phyloP scores from a whole-genome alignment of 2,797 vertebrate species.

The Poeciliopsis infans region DNA sequence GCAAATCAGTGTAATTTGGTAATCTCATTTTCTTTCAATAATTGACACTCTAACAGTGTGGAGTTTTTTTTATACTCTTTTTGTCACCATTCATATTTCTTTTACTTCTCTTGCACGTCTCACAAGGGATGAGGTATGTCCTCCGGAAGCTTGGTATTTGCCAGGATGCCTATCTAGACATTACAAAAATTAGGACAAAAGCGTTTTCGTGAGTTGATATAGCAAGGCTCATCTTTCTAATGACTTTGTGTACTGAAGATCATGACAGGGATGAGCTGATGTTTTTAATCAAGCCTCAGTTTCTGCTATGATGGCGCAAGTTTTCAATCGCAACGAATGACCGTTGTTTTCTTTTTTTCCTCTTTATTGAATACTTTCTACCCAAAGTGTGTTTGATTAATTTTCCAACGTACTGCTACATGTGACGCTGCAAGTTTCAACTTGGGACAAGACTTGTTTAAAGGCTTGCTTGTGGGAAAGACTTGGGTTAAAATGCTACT shows the following conservation, averaged over 20 bases:
- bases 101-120: slow-evolving; percentile 32
- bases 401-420: slow-evolving; percentile 54
- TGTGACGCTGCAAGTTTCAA: slow-evolving; percentile 56
- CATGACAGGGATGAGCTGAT: slow-evolving; percentile 52
- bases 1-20: slow-evolving; percentile 56
- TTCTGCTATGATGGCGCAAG: slow-evolving; percentile 52
- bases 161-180: slow-evolving; percentile 45
- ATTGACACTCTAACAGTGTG: slow-evolving; percentile 38
- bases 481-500: slow-evolving; percentile 52
- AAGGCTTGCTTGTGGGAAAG: slow-evolving; percentile 47
- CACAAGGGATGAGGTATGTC: slow-evolving; percentile 21
- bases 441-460: slow-evolving; percentile 43
- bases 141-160: slow-evolving; percentile 40
- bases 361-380: slow-evolving; percentile 53
- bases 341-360: slow-evolving; percentile 27
- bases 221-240: slow-evolving; percentile 74
- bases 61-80: slow-evolving; percentile 34
- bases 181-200: slow-evolving; percentile 50
- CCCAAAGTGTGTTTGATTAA: slow-evolving; percentile 56
- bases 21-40: slow-evolving; percentile 39
- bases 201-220: slow-evolving; percentile 59
- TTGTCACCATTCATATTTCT: slow-evolving; percentile 39
- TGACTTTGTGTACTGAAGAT: slow-evolving; percentile 63
- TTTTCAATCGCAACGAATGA: slow-evolving; percentile 56
- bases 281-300: slow-evolving; percentile 62